Evolutionary conservation across 2,888 invertebrate genomes (phyloP), one percentile per base, ranked within the genome.

Genomic region (Scaptomyza cyrtandrae): DNA sequence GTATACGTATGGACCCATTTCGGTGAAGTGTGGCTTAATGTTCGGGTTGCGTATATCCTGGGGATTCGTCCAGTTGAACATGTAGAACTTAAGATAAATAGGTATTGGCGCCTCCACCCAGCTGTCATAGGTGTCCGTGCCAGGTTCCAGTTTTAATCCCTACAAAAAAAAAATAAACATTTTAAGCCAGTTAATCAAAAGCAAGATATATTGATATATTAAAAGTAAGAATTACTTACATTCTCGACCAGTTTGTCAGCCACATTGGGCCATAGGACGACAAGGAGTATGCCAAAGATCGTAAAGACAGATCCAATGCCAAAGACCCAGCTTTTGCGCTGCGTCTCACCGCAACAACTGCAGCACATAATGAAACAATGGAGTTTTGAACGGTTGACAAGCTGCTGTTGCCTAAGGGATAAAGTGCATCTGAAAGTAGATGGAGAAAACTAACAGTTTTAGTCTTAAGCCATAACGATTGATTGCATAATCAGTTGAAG

Each of bases 101-200:
- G 97, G 97, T 69, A 97, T 94, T 0, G 97, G 97, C 0, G 96
- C 95, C 86, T 96, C 95, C 71, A 94, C 93, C 98, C 98, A 98
- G 78, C 96, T 93, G 0, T 93, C 90, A 90, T 94, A 97, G 31
- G 94, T 95, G 63, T 92, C 93, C 0, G 96, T 96, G 5, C 93
- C 92, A 0, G 93, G 92, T 19, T 94, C 92, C 37, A 97, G 89
- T 10, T 93, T 92, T 84, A 97, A 92, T 93, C 95, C 93, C 96
- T 96, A 49, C 0, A 35, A 39, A 14, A 50, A 39, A 9, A 35
- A 39, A 14, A 50, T 33, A 9, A 0, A 0, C 7, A 16, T 13
- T 39, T 39, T 41, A 6, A 24, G 24, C 24, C 24, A 24, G 3
- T 24, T n/a, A n/a, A 19, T 11, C 11, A 11, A 37, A 6, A 37